These are phyloP conservation scores for Ceratoteleas bidentatus DNA, from an alignment of 1,140 invertebrate genomes.

Conservation along the genomic window DNA sequence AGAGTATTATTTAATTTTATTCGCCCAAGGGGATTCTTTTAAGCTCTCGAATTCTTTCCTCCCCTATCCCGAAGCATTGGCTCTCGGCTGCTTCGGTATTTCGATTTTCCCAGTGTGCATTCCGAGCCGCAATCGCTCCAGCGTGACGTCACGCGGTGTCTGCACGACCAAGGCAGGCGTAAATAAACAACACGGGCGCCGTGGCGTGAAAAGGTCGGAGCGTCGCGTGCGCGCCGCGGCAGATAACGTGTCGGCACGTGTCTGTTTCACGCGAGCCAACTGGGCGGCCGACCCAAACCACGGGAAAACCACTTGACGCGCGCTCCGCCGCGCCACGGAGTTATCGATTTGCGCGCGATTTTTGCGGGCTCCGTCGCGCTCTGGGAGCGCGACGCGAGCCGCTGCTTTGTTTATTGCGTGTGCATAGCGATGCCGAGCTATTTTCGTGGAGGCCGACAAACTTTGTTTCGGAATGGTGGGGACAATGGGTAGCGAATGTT, in stretches of 20 bases:
- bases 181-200: no score
- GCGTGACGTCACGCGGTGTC: background rate
- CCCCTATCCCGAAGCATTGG: no score
- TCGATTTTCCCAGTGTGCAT: no score
- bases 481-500: no score
- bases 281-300: constrained; percentile 42
- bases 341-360: constrained; percentile 37
- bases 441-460: background rate
- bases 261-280: constrained; percentile 24
- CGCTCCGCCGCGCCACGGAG: constrained; percentile 20
- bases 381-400: constrained; percentile 6
- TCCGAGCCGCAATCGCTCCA: no score
- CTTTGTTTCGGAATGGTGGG: background rate
- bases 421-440: no score
- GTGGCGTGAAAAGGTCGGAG: no score
- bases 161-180: background rate
- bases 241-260: constrained; percentile 6
- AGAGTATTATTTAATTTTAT: no score
- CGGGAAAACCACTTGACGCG: constrained; percentile 53
- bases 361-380: constrained; percentile 8
- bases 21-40: no score
- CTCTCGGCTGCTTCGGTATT: no score
- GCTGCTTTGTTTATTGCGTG: no score
- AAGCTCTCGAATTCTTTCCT: no score
- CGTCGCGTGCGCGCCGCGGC: background rate